A percentile compares a stretch with the other conserved stretches of the same genome.
These are phyloP conservation scores for Podotricha telesiphe DNA, from an alignment of 2,888 invertebrate genomes.

Conservation along the genomic window DNA sequence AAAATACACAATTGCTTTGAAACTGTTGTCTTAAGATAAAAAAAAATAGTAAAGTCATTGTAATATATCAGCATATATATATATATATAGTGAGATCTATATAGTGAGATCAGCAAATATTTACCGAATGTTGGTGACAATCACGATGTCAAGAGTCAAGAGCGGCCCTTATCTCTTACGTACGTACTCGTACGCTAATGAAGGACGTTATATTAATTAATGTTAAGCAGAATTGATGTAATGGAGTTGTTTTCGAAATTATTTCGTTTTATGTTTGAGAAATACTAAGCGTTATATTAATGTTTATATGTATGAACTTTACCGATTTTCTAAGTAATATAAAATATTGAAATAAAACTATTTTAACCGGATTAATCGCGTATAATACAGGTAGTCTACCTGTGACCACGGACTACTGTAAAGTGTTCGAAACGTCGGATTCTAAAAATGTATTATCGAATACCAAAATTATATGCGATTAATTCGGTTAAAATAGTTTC, in stretches of 20 bases:
- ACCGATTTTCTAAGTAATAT: too few species aligned
- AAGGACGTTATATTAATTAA: constrained; percentile 4
- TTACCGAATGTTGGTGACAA: constrained; percentile 26
- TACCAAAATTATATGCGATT: too few species aligned
- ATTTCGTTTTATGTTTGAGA: background rate
- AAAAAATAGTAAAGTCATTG: background rate
- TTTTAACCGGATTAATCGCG: too few species aligned
- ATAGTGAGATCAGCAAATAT: constrained; percentile 27
- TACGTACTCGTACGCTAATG: background rate
- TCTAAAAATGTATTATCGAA: too few species aligned
- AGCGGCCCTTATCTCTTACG: constrained; percentile 12
- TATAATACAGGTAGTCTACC: too few species aligned
- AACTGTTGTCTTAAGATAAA: background rate
- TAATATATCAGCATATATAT: background rate
- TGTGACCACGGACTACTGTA: too few species aligned
- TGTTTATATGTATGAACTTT: too few species aligned
- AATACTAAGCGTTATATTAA: background rate
- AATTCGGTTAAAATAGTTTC: too few species aligned
- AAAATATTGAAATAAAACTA: too few species aligned
- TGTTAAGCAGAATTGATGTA: background rate
- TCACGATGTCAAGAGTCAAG: constrained; percentile 29
- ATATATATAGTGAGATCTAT: background rate
- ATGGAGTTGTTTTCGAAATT: background rate
- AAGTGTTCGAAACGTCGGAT: too few species aligned
- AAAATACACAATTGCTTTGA: background rate